These are phyloP conservation scores for Blera fallax DNA, from an alignment of 2,888 invertebrate genomes.

Conservation along the genomic window DNA sequence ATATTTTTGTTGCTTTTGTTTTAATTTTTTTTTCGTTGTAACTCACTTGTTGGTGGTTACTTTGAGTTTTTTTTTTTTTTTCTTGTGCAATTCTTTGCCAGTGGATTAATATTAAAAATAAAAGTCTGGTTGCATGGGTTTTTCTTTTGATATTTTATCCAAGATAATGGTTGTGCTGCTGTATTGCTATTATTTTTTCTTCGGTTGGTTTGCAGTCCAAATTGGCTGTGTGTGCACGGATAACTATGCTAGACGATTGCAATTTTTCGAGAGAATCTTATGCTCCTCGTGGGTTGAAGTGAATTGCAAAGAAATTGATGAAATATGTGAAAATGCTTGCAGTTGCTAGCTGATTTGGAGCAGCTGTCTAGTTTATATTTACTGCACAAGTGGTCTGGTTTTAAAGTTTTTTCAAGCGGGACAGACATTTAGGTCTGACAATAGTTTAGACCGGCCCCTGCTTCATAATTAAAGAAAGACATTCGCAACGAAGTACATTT, in stretches of 20 bases:
- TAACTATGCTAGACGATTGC: not conserved
- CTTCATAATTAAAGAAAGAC: too few relatives aligned
- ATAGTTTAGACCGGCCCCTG: too few relatives aligned
- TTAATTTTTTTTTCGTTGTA: constrained; percentile 29
- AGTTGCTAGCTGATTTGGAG: not conserved
- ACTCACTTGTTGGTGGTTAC: constrained; percentile 19
- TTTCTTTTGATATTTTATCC: constrained; percentile 47
- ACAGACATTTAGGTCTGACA: too few relatives aligned
- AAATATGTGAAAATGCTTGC: not conserved
- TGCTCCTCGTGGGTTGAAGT: not conserved
- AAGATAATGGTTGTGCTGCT: constrained; percentile 38
- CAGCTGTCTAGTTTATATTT: not conserved
- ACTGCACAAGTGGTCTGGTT: not conserved
- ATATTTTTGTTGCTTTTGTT: constrained; percentile 37
- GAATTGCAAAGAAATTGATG: not conserved
- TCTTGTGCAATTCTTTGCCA: constrained; percentile 32
- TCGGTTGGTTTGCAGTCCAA: constrained; percentile 51
- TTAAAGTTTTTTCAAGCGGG: not conserved
- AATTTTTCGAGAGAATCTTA: not conserved
- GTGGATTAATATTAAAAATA: constrained; percentile 40
- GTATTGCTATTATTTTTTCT: constrained; percentile 13
- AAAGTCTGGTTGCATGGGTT: constrained; percentile 7
- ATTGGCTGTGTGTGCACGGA: constrained; percentile 39
- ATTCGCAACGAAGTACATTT: too few relatives aligned
- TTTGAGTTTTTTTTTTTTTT: not conserved